Conservation (phyloP, 2,797 vertebrate genomes). For the Phataginus tetradactyla region DNA sequence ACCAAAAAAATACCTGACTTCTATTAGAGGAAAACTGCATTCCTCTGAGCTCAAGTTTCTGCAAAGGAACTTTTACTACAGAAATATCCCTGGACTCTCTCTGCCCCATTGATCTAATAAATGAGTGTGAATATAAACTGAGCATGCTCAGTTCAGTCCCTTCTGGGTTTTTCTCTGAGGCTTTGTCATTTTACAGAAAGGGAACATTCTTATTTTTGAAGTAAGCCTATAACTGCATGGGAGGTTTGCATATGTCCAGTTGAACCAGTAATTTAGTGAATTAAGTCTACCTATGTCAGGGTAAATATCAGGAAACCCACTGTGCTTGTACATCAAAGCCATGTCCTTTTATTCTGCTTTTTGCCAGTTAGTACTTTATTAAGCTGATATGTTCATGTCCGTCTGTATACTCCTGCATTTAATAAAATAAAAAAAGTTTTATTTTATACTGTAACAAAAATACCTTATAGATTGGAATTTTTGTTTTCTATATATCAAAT, state of each 20-base stretch:
- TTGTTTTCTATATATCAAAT: conserved; percentile 43
- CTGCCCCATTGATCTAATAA: background rate
- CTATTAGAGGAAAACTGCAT: background rate
- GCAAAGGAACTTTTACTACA: background rate
- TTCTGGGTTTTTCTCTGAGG: background rate
- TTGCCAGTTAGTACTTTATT: background rate
- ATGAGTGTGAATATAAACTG: background rate
- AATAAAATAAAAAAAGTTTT: background rate
- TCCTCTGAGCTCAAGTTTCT: background rate
- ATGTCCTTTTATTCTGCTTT: background rate
- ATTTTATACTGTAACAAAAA: conserved; percentile 27
- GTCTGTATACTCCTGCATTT: background rate
- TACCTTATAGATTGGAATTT: background rate
- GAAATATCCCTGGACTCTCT: background rate
- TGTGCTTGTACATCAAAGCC: background rate
- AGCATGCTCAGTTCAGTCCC: background rate
- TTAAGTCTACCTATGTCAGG: background rate
- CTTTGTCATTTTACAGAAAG: background rate
- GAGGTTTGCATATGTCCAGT: background rate
- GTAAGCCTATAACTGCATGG: background rate
- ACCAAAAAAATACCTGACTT: background rate
- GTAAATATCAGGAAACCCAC: background rate
- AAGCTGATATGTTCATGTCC: background rate
- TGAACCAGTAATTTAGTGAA: background rate
- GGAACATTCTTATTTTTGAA: background rate